Evolutionary conservation across 92 coral and sea anemone genomes (phyloP).

Genomic region (Phenganax subtilis): DNA sequence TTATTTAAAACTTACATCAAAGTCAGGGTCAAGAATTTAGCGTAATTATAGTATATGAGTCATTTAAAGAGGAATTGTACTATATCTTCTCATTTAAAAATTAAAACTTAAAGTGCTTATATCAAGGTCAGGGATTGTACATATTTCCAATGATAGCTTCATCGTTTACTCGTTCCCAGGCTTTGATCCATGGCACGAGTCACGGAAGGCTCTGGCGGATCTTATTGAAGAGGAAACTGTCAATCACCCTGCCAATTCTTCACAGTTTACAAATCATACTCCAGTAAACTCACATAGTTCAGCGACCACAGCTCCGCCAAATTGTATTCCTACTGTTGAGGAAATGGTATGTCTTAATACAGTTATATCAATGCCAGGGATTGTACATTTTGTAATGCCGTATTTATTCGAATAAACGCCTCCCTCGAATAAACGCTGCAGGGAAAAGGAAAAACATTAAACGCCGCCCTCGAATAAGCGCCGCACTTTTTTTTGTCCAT

Average conservation of each 20-base stretch:
- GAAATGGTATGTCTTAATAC: conserved; percentile 30
- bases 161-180: conserved; percentile 50
- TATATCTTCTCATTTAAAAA: too few relatives aligned
- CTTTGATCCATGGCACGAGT: conserved; percentile 97
- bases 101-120: background rate
- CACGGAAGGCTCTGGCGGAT: conserved; percentile 84
- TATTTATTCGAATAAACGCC: too few relatives aligned
- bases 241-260: conserved; percentile 38
- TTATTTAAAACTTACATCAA: too few relatives aligned
- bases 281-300: conserved; percentile 31
- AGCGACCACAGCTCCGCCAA: conserved; percentile 29
- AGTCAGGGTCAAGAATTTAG: too few relatives aligned
- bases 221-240: conserved; percentile 78
- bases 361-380: background rate
- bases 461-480: background rate
- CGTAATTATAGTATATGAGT: too few relatives aligned
- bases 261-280: conserved; percentile 30
- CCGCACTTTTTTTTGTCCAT: background rate
- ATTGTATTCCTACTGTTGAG: conserved; percentile 42
- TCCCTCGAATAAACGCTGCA: background rate
- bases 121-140: background rate
- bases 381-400: background rate
- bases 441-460: too few relatives aligned
- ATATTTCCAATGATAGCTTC: background rate
- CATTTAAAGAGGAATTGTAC: too few relatives aligned